Evolutionary conservation across 2,113 vertebrate species (phyloP), one percentile per base, ranked within the genome.

Genomic region (Sinocyclocheilus anshuiensis): DNA sequence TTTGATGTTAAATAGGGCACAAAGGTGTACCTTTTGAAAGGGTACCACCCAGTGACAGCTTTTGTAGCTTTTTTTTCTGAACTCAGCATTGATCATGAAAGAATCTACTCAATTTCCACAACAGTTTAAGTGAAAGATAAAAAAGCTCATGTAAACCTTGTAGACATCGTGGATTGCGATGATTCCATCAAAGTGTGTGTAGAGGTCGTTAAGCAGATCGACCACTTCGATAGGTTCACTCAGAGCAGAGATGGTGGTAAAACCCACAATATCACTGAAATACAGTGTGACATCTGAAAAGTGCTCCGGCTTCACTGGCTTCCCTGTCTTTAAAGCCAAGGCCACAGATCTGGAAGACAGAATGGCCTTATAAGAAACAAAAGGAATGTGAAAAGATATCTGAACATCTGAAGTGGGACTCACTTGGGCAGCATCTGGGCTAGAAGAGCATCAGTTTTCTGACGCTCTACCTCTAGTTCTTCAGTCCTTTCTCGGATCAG

Each of bases 191-290:
- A 98, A 98, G 67, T 94, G 94, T 0, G 96, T 95, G 90, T 98
- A 98, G 63, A 98, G 96, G 90, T 98, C 96, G 0, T 98, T 98
- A 84, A 98, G 97, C 1, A 98, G 88, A 87, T 97, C 96, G 0
- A 98, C 97, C 84, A 98, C 97, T 88, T 98, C 97, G 1, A 98
- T 98, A 91, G 97, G 97, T 0, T 98, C 97, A 0, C 97, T 98
- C 89, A 98, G 94, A 88, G 97, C 96, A 0, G 97, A 98, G 91
- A 98, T 98, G 88, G 97, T 98, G 87, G 97, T 97, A 92, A 98
- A 98, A 55, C 97, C 97, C 87, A 98, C 96, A 0, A 98, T 98
- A 94, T 98, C 97, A 8, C 97, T 98, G 90, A 98, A 98, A 91
- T 98, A 98, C 18, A 98, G 92, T 0, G 97, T 98, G 89, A 96